Base-by-base conservation (phyloP, 2,797 vertebrate species). In the Toxotes lorentzi region DNA sequence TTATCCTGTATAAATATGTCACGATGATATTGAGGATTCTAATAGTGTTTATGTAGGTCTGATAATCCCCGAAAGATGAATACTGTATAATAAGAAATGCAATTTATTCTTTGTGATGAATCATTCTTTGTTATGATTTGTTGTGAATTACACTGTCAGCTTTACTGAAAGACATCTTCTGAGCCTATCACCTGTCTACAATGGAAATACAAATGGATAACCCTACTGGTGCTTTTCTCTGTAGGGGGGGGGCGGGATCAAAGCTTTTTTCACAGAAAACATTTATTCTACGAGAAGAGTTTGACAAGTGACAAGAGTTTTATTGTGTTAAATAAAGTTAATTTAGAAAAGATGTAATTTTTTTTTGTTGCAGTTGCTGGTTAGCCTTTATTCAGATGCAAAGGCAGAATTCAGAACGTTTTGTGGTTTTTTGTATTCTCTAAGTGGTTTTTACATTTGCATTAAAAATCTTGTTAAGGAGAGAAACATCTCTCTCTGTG, bases 31-130 rank as follows among this genome's bases (percentile, higher is more conserved):
- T 64, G 13, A 41, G 70, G 78, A 79, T 73, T 76, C 40, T 48
- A 57, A 75, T 70, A 74, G 78, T 81, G 81, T 85, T 86, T 91
- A 69, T 79, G 75, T 78, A 66, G 65, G 68, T 76, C 77, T 82
- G 68, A 79, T 90, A 91, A 92, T 89, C 59, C 82, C 53, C 59
- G 38, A 73, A 30, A 30, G 27, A 79, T 83, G 51, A 82, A 84
- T 63, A 40, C 47, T 27, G 47, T 9, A 80, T 76, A 60, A 77
- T 81, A 68, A 75, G 80, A 71, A 78, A 85, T 81, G 86, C 64
- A 38, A 34, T 78, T 68, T 43, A 76, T 73, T 77, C 62, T 69
- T 84, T 86, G 78, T 78, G 63, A 70, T 82, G 61, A 85, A 69
- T 79, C 66, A 70, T 86, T 83, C 76, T 80, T 78, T 73, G 79